Percentiles rank a stretch among this genome's conserved stretches.
These are phyloP conservation scores for Alca torda DNA, from an alignment of 2,797 vertebrate genomes.

Conservation along the genomic window DNA sequence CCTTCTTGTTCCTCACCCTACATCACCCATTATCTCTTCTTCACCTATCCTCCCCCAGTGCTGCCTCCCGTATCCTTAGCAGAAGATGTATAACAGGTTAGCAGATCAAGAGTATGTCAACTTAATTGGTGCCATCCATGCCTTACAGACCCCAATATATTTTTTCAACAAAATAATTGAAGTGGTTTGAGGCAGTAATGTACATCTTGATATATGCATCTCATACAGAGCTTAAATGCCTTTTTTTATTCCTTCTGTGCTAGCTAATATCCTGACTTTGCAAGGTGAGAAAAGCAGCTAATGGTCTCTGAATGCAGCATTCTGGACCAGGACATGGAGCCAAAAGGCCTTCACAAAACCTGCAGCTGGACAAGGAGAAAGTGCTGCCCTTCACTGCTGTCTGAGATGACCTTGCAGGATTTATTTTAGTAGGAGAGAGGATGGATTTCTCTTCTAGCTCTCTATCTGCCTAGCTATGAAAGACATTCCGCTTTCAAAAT, in stretches of 20 bases:
- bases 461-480: not conserved
- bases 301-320: not conserved
- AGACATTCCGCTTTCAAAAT: not conserved
- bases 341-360: not conserved
- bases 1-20: not conserved
- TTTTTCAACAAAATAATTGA: conserved; percentile 26
- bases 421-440: not conserved
- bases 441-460: not conserved
- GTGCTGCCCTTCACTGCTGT: not conserved
- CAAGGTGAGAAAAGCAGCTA: not conserved
- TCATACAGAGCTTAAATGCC: not conserved
- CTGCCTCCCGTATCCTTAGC: not conserved
- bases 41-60: not conserved
- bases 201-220: not conserved
- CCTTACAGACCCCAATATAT: not conserved
- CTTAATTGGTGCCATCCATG: not conserved
- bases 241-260: not conserved
- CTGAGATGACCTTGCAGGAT: not conserved
- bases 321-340: not conserved
- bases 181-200: not conserved
- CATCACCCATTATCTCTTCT: not conserved
- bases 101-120: not conserved
- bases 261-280: not conserved
- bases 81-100: not conserved
- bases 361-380: not conserved